A percentile compares a stretch with the other conserved stretches of the same genome.
phyloP scores from a whole-genome alignment of 2,888 invertebrate species.

The Lydus trimaculatus region DNA sequence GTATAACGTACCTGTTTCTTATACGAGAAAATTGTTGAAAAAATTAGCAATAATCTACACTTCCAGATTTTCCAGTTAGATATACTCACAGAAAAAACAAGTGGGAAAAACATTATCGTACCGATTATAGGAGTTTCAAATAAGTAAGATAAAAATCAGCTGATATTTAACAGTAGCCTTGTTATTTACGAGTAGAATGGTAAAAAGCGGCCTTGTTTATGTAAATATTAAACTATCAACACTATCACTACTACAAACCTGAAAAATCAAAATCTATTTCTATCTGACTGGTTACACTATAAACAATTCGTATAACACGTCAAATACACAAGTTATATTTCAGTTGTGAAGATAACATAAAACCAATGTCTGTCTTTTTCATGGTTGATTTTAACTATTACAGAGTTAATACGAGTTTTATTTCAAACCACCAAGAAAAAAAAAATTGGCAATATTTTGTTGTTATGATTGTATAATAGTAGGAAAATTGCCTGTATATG shows the following conservation, averaged over 20 bases:
- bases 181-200: no score
- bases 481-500: background rate
- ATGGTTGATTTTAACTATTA: background rate
- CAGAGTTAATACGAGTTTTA: background rate
- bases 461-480: background rate
- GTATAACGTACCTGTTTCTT: no score
- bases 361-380: slow-evolving; percentile 19
- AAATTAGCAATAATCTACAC: no score
- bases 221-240: background rate
- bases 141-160: no score
- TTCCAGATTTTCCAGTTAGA: no score
- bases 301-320: slow-evolving; percentile 1
- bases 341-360: slow-evolving; percentile 8
- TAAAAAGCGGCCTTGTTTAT: background rate
- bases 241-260: background rate
- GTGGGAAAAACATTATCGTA: no score
- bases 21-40: no score
- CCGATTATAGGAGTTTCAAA: no score
- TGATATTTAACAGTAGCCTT: no score
- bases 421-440: background rate
- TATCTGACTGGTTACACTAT: background rate
- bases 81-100: no score
- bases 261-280: background rate
- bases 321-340: slow-evolving; percentile 10
- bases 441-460: background rate